Base-by-base conservation (phyloP, 2,888 invertebrate species). In the Cephus runcator region DNA sequence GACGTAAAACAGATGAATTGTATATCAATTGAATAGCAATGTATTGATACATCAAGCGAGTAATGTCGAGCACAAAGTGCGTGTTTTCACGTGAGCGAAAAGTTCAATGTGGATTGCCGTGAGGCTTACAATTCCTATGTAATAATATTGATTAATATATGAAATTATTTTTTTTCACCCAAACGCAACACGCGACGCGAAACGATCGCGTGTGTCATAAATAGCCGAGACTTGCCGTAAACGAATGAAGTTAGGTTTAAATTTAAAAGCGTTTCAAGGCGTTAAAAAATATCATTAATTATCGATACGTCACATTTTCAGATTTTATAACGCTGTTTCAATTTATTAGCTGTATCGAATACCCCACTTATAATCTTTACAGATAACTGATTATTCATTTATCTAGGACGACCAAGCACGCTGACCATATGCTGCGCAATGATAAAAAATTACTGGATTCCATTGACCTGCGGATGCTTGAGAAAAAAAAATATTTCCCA, bases 361-460 rank as follows among this genome's bases (percentile, higher is more conserved):
- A 56, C 9, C 23, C 23, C 56, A 23, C 23, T 56, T 23, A 9
- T 1, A 23, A 56, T 56, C 0, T 56, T 56, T 56, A 56, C 23
- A 71, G 30, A 33, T 71, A 12, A 34, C 71, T 84, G 80, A 83
- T 81, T 82, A 82, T 77, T 83, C 79, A 81, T 83, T 81, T 84
- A 87, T 87, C 82, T 87, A 80, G 88, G 88, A 84, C 87, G 85
- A 77, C 73, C 75, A 76, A 74, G 79, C 77, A 81, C 84, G 82
- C 80, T 76, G 71, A 77, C 84, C 85, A 85, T 76, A 85, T 85
- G 84, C 80, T 79, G 73, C 77, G 73, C 71, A 40, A 9, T 34
- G 33, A 71, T 71, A 71, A 71, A 71, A 56, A 56, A 0, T 23
- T 23, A 23, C 23, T 23, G 9, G 56, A 56, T 23, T 56, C 56